Base-by-base conservation (phyloP, 2,888 invertebrate genomes). In the Phragmatobia fuliginosa region DNA sequence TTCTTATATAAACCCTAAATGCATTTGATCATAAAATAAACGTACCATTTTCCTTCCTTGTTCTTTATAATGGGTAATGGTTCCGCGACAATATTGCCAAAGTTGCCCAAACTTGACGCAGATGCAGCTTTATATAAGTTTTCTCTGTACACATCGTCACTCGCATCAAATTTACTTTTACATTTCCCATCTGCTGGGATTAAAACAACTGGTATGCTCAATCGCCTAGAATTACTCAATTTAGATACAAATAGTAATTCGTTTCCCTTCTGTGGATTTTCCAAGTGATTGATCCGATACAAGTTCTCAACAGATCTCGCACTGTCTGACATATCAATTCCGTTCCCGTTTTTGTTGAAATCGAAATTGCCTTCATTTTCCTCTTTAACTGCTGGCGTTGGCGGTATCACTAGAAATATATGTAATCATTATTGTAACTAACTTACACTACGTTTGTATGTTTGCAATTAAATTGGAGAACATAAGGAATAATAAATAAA, bases 21-120 rank as follows among this genome's bases (percentile, higher is more conserved):
- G 45, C n/a, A 66, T 28, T 58, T 62, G 52, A 56, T 56, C 11
- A 21, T 33, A 10, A 58, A 64, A 65, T 16, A 66, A 5, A 76
- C 87, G 80, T 91, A 92, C 95, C 96, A 95, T 91, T 94, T 95
- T 36, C 94, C 94, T 71, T 94, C 93, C 72, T 94, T 94, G 70
- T 94, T 94, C 85, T 94, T 94, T 68, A 93, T 94, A 69, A 94
- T 92, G 7, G 95, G 94, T 92, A 95, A 90, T 0, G 95, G 94
- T 76, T 91, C 95, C 0, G 89, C 94, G 2, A 88, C 92, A 28
- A 94, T 91, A 60, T 82, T 90, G 0, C 94, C 94, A 36, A 95
- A 94, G 82, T 93, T 94, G 0, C 95, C 94, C 72, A 95, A 88
- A 83, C 95, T 95, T 2, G 92, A 91, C 18, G 93, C 92, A 0